Evolutionary conservation across 2,888 invertebrate genomes (phyloP).

Genomic region (Phyto melanocephala): DNA sequence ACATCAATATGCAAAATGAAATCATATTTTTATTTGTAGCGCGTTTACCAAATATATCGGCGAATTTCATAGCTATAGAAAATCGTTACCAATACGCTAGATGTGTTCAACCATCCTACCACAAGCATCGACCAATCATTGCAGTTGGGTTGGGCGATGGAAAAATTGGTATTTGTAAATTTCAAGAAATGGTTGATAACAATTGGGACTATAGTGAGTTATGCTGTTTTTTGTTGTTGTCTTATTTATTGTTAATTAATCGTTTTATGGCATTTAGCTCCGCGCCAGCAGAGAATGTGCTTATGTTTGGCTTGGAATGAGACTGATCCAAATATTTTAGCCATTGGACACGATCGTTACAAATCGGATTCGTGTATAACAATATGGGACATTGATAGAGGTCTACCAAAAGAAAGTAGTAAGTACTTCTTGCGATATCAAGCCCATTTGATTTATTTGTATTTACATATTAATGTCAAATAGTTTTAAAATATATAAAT

Average conservation of each 20-base stretch:
- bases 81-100: slow-evolving; percentile 86
- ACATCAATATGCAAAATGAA: background rate
- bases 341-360: slow-evolving; percentile 93
- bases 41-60: slow-evolving; percentile 73
- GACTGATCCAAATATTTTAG: slow-evolving; percentile 88
- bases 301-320: slow-evolving; percentile 94
- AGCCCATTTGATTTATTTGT: too few relatives aligned
- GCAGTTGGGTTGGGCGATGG: slow-evolving; percentile 95
- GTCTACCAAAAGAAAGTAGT: slow-evolving; percentile 76
- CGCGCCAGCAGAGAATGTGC: slow-evolving; percentile 91
- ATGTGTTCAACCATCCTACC: slow-evolving; percentile 92
- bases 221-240: background rate
- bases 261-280: slow-evolving; percentile 81
- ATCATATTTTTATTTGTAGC: slow-evolving; percentile 64
- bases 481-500: too few relatives aligned
- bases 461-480: too few relatives aligned
- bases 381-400: slow-evolving; percentile 87
- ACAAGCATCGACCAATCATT: slow-evolving; percentile 87
- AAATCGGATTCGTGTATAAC: slow-evolving; percentile 92
- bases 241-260: background rate
- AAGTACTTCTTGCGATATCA: too few relatives aligned
- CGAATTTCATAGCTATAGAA: slow-evolving; percentile 75
- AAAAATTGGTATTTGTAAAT: slow-evolving; percentile 89
- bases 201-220: slow-evolving; percentile 76
- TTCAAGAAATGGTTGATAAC: slow-evolving; percentile 83